Evolutionary conservation across 2,113 vertebrate species (phyloP).

Genomic region (Aegotheles bennettii): DNA sequence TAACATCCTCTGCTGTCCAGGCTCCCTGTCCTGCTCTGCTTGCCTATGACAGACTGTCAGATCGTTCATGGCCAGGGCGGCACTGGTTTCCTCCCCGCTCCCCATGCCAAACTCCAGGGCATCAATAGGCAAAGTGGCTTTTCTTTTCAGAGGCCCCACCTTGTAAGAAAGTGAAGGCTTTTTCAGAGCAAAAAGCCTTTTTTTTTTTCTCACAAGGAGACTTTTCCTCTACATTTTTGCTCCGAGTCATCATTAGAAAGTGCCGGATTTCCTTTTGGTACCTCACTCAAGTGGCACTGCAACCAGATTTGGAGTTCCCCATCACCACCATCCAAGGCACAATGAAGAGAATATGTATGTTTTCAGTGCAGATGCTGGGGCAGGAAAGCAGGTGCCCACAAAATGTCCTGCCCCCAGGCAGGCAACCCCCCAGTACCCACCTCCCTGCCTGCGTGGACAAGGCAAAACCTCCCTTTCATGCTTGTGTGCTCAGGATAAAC

Average conservation of each 20-base stretch:
- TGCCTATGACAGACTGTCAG: neutral
- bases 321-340: neutral
- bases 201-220: too few relatives aligned
- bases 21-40: neutral
- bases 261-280: neutral
- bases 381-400: neutral
- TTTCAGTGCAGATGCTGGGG: neutral
- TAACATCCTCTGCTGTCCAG: neutral
- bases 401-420: too few relatives aligned
- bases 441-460: rapidly evolving
- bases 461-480: neutral
- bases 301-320: neutral
- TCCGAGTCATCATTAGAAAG: rapidly evolving
- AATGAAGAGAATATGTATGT: neutral
- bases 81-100: neutral
- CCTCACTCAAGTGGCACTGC: neutral
- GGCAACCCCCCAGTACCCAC: too few relatives aligned
- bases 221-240: neutral
- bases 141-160: neutral
- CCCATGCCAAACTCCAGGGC: neutral
- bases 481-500: neutral
- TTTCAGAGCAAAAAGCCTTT: neutral
- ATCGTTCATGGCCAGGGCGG: neutral
- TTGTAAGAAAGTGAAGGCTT: neutral
- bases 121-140: neutral